Evolutionary conservation across 2,797 vertebrate genomes (phyloP).

Genomic region (Tokudaia tokunoshimensis): DNA sequence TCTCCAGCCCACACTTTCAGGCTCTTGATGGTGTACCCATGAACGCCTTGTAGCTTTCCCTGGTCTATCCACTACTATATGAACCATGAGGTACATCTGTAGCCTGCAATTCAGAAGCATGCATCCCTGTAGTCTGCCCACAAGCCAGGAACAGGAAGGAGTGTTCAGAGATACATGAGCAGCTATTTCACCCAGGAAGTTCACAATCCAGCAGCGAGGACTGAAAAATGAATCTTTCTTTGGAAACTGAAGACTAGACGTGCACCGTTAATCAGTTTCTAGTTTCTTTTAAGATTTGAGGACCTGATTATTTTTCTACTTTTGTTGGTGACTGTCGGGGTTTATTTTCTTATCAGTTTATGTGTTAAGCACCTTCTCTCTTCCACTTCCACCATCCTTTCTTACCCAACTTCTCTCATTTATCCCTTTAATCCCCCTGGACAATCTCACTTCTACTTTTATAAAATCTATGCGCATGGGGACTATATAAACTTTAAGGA

Average conservation of each 20-base stretch:
- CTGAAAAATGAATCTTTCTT: not conserved
- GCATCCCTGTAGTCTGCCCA: rapidly evolving
- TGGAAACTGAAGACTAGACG: not conserved
- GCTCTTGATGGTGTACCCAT: too few relatives aligned
- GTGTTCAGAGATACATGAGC: not conserved
- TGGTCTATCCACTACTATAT: rapidly evolving
- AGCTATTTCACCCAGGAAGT: not conserved
- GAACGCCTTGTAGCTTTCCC: not conserved
- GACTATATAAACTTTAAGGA: not conserved
- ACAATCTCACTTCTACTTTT: not conserved
- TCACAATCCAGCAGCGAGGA: not conserved
- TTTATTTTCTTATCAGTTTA: not conserved
- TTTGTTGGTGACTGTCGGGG: not conserved
- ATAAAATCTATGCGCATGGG: not conserved
- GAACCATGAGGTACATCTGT: rapidly evolving
- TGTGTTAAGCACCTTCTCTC: not conserved
- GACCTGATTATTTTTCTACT: not conserved
- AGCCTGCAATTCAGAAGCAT: rapidly evolving
- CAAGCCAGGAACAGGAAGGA: not conserved
- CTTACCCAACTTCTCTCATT: not conserved
- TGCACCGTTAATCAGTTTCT: not conserved
- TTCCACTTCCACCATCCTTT: not conserved
- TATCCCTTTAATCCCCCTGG: not conserved
- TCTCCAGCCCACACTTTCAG: not conserved
- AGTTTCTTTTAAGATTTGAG: not conserved